phyloP scores from a whole-genome alignment of 2,888 invertebrate genomes.

The Nomada fabriciana region DNA sequence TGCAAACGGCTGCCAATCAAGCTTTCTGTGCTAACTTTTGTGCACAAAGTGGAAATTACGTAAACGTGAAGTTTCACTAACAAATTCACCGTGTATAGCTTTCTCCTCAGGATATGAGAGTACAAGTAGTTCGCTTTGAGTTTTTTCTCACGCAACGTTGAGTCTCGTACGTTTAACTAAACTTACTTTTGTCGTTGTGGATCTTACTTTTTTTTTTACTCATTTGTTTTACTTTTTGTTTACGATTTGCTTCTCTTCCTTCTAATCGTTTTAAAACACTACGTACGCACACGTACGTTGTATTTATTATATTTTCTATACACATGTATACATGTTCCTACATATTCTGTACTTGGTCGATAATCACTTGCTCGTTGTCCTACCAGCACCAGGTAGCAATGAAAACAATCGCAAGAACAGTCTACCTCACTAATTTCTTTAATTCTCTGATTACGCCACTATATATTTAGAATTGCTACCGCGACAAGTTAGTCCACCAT shows the following conservation, averaged over 20 bases:
- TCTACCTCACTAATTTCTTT: conserved; percentile 62
- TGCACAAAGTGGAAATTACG: conserved; percentile 74
- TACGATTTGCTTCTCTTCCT: conserved; percentile 38
- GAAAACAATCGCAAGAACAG: conserved; percentile 48
- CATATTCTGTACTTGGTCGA: conserved; percentile 16
- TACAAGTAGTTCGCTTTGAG: conserved; percentile 67
- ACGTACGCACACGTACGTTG: conserved; percentile 2
- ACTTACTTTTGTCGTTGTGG: conserved; percentile 41
- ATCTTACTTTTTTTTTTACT: conserved; percentile 21
- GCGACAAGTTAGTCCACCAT: conserved; percentile 44
- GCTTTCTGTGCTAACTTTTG: conserved; percentile 74
- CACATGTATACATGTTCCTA: conserved; percentile 7
- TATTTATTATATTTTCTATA: not conserved
- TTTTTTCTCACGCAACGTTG: conserved; percentile 60
- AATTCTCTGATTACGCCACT: conserved; percentile 57
- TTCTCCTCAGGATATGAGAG: conserved; percentile 50
- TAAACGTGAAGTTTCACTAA: conserved; percentile 72
- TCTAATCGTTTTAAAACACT: conserved; percentile 19
- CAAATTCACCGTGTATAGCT: conserved; percentile 62
- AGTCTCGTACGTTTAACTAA: conserved; percentile 61
- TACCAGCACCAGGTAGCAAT: conserved; percentile 35
- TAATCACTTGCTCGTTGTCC: conserved; percentile 27
- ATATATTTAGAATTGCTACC: conserved; percentile 30
- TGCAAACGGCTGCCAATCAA: conserved; percentile 73
- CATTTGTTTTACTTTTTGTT: conserved; percentile 19